A percentile compares a stretch with the other conserved stretches of the same genome.
These are phyloP conservation scores for Cerastis rubricosa DNA, from an alignment of 2,888 invertebrate species.

Conservation along the genomic window DNA sequence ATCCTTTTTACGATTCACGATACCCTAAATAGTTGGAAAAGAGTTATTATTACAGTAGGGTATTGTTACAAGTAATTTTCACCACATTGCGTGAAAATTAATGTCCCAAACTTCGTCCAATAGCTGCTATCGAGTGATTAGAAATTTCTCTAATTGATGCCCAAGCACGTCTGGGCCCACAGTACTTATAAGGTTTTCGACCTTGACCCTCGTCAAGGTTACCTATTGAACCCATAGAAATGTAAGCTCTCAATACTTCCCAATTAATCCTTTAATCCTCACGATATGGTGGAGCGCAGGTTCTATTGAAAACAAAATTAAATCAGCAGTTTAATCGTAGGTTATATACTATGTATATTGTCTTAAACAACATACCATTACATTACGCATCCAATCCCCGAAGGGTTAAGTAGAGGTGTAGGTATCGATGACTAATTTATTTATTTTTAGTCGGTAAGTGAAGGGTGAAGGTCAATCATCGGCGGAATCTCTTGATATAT, in stretches of 20 bases:
- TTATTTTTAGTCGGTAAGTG: too few species aligned
- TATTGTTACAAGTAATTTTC: neutral
- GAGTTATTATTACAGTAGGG: neutral
- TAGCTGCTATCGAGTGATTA: neutral
- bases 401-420: neutral
- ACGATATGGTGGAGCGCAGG: neutral
- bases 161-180: neutral
- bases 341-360: too few species aligned
- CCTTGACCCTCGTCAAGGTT: slow-evolving; percentile 14
- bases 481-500: too few species aligned
- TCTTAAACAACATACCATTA: neutral
- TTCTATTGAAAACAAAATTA: neutral
- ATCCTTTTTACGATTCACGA: neutral
- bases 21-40: neutral
- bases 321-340: neutral
- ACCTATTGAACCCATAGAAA: slow-evolving; percentile 3
- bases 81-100: neutral
- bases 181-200: neutral
- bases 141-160: slow-evolving; percentile 9
- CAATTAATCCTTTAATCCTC: slow-evolving; percentile 1
- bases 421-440: too few species aligned
- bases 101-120: neutral
- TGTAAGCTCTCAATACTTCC: neutral
- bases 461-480: too few species aligned
- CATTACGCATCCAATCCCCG: neutral